These are phyloP conservation scores for Itoplectis maculator DNA, from an alignment of 2,888 invertebrate species.

Conservation along the genomic window DNA sequence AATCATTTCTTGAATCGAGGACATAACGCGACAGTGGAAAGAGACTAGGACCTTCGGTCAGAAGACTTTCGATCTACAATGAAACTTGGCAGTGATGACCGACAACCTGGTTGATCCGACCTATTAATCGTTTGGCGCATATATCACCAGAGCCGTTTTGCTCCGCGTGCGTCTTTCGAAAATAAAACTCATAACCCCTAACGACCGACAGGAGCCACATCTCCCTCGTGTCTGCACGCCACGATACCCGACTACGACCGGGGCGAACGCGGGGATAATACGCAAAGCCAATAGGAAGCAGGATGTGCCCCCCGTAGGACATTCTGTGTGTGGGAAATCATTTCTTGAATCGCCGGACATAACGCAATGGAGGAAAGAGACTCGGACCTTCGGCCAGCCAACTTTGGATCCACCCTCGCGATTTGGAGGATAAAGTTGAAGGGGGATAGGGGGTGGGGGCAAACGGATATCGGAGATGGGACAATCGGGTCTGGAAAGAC, in stretches of 20 bases:
- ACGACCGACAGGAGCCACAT: background rate
- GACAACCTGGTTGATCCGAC: too few species aligned
- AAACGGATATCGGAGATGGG: slow-evolving; percentile 68
- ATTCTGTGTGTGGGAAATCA: slow-evolving; percentile 43
- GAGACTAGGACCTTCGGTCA: too few species aligned
- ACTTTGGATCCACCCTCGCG: slow-evolving; percentile 60
- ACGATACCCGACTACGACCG: background rate
- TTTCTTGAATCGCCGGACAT: slow-evolving; percentile 50
- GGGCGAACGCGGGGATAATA: background rate
- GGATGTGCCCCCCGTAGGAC: too few species aligned
- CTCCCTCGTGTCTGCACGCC: background rate
- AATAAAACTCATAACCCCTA: background rate
- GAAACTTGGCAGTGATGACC: too few species aligned
- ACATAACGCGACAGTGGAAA: too few species aligned
- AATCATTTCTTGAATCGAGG: too few species aligned
- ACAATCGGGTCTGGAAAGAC: slow-evolving; percentile 65
- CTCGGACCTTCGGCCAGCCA: slow-evolving; percentile 56
- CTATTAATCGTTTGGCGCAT: too few species aligned
- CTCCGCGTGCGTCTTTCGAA: too few species aligned
- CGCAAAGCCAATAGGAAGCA: slow-evolving; percentile 8
- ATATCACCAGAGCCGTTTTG: too few species aligned
- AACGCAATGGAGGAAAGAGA: slow-evolving; percentile 64
- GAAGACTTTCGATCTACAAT: too few species aligned
- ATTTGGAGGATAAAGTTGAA: slow-evolving; percentile 58
- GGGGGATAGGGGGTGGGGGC: slow-evolving; percentile 47